Conservation (phyloP, 1,140 invertebrate genomes). For the Magallana ariakensis region DNA sequence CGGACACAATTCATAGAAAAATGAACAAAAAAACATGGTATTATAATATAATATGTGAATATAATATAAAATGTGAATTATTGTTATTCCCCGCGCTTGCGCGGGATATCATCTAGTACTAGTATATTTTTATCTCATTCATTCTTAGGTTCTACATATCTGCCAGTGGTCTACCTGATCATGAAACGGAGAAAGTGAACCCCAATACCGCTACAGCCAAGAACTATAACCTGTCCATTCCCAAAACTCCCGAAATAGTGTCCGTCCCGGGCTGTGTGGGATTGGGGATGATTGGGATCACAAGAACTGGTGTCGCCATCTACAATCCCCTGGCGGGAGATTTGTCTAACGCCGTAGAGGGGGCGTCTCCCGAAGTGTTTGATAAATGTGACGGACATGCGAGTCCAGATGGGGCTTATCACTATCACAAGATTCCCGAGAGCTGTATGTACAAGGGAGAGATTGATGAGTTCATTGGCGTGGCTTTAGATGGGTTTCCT, state of each 20-base stretch:
- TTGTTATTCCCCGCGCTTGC: too few relatives aligned
- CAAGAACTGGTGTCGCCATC: slow-evolving; percentile 47
- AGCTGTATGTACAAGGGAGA: slow-evolving; percentile 51
- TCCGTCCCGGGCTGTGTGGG: slow-evolving; percentile 16
- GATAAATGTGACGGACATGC: slow-evolving; percentile 56
- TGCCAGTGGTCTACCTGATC: slow-evolving; percentile 38
- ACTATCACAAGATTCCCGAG: slow-evolving; percentile 56
- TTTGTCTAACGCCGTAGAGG: slow-evolving; percentile 38
- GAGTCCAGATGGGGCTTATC: slow-evolving; percentile 37
- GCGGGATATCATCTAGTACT: too few relatives aligned
- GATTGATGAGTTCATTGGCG: slow-evolving; percentile 53
- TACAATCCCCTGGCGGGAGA: slow-evolving; percentile 15
- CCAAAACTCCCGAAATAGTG: slow-evolving; percentile 8
- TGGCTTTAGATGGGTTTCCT: slow-evolving; percentile 53
- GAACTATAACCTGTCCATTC: slow-evolving; percentile 39
- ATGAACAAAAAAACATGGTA: too few relatives aligned
- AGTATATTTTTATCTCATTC: too few relatives aligned
- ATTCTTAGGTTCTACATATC: slow-evolving; percentile 1
- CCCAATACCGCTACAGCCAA: slow-evolving; percentile 7
- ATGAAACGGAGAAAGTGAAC: slow-evolving; percentile 13
- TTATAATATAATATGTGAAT: too few relatives aligned
- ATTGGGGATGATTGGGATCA: slow-evolving; percentile 41
- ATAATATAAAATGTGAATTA: too few relatives aligned
- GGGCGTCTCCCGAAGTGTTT: slow-evolving; percentile 2
- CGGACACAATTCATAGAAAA: too few relatives aligned